Percentiles rank a stretch among this genome's conserved stretches.
Conservation (phyloP, 2,113 vertebrate genomes). For the Tonatia bakeri region DNA sequence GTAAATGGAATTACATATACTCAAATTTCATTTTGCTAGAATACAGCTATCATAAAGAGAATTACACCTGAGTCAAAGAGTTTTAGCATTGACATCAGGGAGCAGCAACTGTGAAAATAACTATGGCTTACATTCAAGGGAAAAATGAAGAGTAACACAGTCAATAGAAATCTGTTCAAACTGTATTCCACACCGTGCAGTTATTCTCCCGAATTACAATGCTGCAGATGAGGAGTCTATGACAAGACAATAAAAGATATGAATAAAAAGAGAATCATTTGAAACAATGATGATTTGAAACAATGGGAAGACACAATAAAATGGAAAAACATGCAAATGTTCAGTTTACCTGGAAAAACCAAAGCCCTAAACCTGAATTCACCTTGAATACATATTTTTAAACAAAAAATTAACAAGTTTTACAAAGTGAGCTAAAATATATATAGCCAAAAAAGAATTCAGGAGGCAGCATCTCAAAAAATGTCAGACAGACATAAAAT, state of each 20-base stretch:
- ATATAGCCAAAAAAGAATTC: not conserved
- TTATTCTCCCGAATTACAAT: not conserved
- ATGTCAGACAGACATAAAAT: not conserved
- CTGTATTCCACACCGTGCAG: not conserved
- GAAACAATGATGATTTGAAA: constrained; percentile 34
- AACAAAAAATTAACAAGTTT: not conserved
- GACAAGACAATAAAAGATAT: not conserved
- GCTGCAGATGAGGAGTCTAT: not conserved
- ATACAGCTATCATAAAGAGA: not conserved
- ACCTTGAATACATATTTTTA: constrained; percentile 5
- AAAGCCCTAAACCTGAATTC: not conserved
- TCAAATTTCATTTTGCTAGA: constrained; percentile 6
- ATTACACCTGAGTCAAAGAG: not conserved
- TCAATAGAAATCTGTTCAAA: constrained; percentile 38
- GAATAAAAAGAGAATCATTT: constrained; percentile 15
- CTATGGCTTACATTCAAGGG: not conserved
- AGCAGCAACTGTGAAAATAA: not conserved
- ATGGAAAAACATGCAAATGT: not conserved
- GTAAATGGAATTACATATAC: not conserved
- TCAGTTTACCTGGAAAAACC: not conserved
- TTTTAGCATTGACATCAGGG: not conserved
- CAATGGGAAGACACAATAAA: not conserved
- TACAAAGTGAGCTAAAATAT: not conserved
- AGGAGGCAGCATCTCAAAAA: not conserved
- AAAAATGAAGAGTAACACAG: not conserved